Conservation (phyloP, 2,888 invertebrate species). For the Pteria penguin region DNA sequence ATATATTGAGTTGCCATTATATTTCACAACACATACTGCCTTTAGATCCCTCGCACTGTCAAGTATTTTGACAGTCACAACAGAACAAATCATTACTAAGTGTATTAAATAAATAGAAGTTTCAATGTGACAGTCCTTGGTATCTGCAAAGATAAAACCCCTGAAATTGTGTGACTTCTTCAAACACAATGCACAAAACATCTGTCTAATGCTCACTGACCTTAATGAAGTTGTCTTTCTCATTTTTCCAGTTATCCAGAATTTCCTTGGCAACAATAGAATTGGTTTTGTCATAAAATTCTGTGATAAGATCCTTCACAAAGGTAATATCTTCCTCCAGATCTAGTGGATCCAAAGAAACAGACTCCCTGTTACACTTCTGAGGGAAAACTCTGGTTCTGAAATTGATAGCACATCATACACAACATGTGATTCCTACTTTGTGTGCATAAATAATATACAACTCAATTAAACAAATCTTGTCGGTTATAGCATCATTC, state of each 20-base stretch:
- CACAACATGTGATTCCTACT: neutral
- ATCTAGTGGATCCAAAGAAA: conserved; percentile 92
- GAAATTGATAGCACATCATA: conserved; percentile 48
- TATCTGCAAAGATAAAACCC: too few species aligned
- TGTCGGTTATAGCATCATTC: too few species aligned
- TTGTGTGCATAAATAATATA: neutral
- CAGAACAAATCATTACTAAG: too few species aligned
- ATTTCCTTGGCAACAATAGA: conserved; percentile 91
- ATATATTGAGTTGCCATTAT: too few species aligned
- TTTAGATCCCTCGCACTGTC: too few species aligned
- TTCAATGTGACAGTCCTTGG: too few species aligned
- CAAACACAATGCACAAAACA: neutral
- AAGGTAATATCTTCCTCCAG: conserved; percentile 88
- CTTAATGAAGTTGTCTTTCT: conserved; percentile 91
- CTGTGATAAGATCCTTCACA: conserved; percentile 88
- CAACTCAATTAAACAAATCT: neutral
- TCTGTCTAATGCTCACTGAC: conserved; percentile 75
- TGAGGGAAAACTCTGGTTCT: conserved; percentile 83
- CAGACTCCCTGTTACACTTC: conserved; percentile 94
- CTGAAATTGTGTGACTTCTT: too few species aligned
- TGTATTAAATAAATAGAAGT: too few species aligned
- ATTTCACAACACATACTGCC: too few species aligned
- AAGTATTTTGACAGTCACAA: too few species aligned
- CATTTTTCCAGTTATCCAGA: conserved; percentile 89
- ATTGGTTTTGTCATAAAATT: conserved; percentile 93